Base-by-base conservation (phyloP, 2,888 invertebrate species). In the Cryptus viduatorius region DNA sequence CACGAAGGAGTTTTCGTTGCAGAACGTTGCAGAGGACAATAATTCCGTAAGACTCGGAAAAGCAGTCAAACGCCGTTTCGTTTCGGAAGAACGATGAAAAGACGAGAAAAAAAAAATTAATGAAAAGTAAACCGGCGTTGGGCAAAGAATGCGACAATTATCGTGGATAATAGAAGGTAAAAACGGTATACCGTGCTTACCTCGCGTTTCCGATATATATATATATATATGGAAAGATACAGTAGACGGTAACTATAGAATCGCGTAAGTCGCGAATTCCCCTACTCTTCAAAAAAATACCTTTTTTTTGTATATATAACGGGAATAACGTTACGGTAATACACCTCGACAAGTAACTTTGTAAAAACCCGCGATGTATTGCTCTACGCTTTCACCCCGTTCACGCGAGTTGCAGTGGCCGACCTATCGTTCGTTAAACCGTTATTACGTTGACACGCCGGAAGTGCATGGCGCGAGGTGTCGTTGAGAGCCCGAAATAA, bases 131-230 rank as follows among this genome's bases (percentile, higher is more conserved):
- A 48, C 44, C 31, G 44, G 59, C 59, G 67, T 14, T 29, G 64
- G 53, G 44, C 59, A 48, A 31, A 72, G 68, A 72, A 67, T 73
- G 65, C 61, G 29, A 56, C 78, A 68, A 72, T 78, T 82, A 78
- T 78, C 68, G 68, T 19, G 59, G 61, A 80, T 80, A 67, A 73
- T 61, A 19, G 53, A 64, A 48, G 29, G 64, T 48, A 78, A 67
- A 80, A 77, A 75, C 59, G 59, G 29, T 82, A 31, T 31, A 42
- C 29, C 53, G 59, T 72, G 78, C 72, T 67, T 42, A 50, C 48
- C 37, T 12, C 12, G 67, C 48, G 59, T 42, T 59, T 68, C 44
- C 61, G 61, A 48, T 59, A 53, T 64, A 71, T 65, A 37, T 37
- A 37, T 37, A 37, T 37, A 37, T 37, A 37, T 4, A 71, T 24